These are phyloP conservation scores for Periplaneta americana DNA, from an alignment of 1,140 invertebrate genomes.

Conservation along the genomic window DNA sequence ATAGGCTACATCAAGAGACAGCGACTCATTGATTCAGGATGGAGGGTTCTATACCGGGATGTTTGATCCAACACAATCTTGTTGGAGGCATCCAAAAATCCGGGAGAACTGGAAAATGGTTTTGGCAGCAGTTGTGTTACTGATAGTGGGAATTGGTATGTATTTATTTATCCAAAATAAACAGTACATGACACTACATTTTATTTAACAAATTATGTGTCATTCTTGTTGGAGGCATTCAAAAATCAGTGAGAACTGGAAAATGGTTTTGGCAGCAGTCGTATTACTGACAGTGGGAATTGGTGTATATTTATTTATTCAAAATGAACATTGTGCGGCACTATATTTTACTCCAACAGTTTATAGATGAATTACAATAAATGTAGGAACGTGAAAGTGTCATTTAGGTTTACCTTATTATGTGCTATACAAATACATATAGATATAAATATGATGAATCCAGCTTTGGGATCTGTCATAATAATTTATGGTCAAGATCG, in stretches of 20 bases:
- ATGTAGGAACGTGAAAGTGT: no score
- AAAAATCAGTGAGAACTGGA: constrained; percentile 79
- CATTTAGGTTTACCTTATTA: no score
- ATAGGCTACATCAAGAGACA: constrained; percentile 69
- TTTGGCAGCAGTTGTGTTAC: constrained; percentile 64
- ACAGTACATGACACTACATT: neutral
- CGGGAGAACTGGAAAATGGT: constrained; percentile 82
- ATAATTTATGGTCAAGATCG: no score
- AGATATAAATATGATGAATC: no score
- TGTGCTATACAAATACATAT: no score
- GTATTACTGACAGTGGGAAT: constrained; percentile 67
- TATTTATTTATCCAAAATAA: neutral
- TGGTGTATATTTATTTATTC: constrained; percentile 38
- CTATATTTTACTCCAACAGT: no score
- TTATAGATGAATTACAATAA: no score
- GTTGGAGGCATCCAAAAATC: constrained; percentile 78
- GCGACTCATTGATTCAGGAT: constrained; percentile 74
- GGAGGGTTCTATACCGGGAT: constrained; percentile 31
- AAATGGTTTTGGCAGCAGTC: constrained; percentile 72
- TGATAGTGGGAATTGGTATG: constrained; percentile 68
- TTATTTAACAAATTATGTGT: no score
- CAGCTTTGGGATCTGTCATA: no score
- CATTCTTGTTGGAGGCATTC: constrained; percentile 74
- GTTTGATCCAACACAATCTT: constrained; percentile 45
- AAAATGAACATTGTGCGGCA: neutral